Evolutionary conservation across 1,140 invertebrate genomes (phyloP).

Genomic region (Macrocentrus cingulum): DNA sequence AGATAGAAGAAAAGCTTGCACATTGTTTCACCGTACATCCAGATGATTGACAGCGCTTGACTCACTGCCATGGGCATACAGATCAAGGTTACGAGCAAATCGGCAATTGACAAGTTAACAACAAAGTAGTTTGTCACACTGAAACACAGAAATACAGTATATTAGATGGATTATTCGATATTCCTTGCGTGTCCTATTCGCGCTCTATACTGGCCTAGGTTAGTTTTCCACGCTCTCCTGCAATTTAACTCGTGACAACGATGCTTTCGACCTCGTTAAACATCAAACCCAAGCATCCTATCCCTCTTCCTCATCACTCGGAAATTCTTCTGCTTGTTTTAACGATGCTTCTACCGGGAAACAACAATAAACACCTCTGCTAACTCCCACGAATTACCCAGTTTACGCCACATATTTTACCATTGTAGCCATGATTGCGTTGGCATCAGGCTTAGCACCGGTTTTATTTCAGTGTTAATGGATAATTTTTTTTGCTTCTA

Average conservation of each 20-base stretch:
- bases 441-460: too few species aligned
- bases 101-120: conserved; percentile 84
- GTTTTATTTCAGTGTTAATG: too few species aligned
- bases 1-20: conserved; percentile 74
- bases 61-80: conserved; percentile 80
- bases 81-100: conserved; percentile 79
- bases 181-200: too few species aligned
- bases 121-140: conserved; percentile 91
- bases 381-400: neutral
- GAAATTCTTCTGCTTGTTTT: conserved; percentile 1
- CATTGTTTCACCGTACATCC: conserved; percentile 70
- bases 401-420: neutral
- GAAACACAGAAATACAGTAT: conserved; percentile 48
- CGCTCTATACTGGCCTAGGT: neutral
- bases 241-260: neutral
- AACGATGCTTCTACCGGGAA: neutral
- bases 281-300: neutral
- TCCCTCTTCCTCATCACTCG: neutral
- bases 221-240: neutral
- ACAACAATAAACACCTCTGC: neutral
- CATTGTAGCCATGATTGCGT: too few species aligned
- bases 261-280: neutral
- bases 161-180: too few species aligned
- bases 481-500: too few species aligned
- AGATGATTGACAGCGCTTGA: conserved; percentile 68